Evolutionary conservation across 1,140 invertebrate species (phyloP).

Genomic region (Oppia nitens): DNA sequence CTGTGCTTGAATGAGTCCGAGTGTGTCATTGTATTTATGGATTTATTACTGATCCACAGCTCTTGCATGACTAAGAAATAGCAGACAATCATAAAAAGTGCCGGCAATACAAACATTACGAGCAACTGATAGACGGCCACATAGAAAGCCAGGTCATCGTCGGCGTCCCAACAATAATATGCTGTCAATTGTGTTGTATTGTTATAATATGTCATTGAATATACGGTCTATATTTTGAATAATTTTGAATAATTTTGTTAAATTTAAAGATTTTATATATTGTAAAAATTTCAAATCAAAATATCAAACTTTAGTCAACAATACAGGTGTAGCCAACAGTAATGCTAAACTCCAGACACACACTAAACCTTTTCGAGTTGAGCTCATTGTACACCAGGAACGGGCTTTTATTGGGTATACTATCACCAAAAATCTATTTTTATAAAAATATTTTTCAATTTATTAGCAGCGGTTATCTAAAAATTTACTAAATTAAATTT

Average conservation of each 20-base stretch:
- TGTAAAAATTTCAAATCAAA: not conserved
- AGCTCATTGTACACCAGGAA: conserved; percentile 31
- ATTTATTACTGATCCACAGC: conserved; percentile 29
- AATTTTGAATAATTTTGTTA: not conserved
- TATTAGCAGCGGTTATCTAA: too few relatives aligned
- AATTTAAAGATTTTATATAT: not conserved
- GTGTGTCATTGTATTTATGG: conserved; percentile 10
- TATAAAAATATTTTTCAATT: too few relatives aligned
- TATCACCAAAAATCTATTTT: conserved; percentile 34
- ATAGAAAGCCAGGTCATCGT: conserved; percentile 21
- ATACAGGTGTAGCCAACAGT: conserved; percentile 27
- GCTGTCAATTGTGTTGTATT: conserved; percentile 25
- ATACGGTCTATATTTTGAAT: conserved; percentile 12
- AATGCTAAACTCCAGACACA: conserved; percentile 30
- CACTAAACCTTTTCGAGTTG: conserved; percentile 29
- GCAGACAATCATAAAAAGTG: conserved; percentile 29
- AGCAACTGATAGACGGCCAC: conserved; percentile 30
- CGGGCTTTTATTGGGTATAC: conserved; percentile 33
- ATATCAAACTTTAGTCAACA: conserved; percentile 27
- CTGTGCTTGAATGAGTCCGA: not conserved
- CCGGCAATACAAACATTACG: conserved; percentile 30
- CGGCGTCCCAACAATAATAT: conserved; percentile 26
- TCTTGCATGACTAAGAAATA: conserved; percentile 30
- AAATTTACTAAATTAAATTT: too few relatives aligned
- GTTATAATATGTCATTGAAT: conserved; percentile 26